phyloP scores from a whole-genome alignment of 1,140 invertebrate genomes.

The Dendrolimus kikuchii region DNA sequence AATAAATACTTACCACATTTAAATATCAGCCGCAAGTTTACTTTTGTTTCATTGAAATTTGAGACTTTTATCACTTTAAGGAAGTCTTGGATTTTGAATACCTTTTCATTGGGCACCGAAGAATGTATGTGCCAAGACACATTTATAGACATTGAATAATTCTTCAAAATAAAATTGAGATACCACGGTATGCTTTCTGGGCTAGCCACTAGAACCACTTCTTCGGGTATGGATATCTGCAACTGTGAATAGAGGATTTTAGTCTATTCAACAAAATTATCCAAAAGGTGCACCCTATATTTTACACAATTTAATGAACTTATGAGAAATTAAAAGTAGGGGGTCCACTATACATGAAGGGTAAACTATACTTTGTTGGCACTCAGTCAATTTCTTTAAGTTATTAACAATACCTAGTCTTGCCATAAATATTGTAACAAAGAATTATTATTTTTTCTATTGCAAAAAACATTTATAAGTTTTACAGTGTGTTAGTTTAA shows the following conservation, averaged over 20 bases:
- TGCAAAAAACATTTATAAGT: too few species aligned
- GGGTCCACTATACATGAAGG: too few species aligned
- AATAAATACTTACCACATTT: slow-evolving; percentile 77
- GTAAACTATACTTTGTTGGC: too few species aligned
- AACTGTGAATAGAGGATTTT: slow-evolving; percentile 19
- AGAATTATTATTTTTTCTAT: too few species aligned
- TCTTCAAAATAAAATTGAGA: slow-evolving; percentile 73
- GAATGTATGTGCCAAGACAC: slow-evolving; percentile 78
- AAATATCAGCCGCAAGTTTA: slow-evolving; percentile 82
- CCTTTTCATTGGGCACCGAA: slow-evolving; percentile 63
- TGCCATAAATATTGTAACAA: too few species aligned
- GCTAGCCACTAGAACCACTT: slow-evolving; percentile 81
- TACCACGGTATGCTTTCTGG: slow-evolving; percentile 79
- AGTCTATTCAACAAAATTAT: too few species aligned
- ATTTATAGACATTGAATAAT: slow-evolving; percentile 64
- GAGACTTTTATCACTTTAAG: slow-evolving; percentile 28
- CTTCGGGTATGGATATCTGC: slow-evolving; percentile 64
- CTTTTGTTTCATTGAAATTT: slow-evolving; percentile 22
- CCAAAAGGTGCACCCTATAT: too few species aligned
- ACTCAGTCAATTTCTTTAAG: too few species aligned
- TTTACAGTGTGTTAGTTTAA: too few species aligned
- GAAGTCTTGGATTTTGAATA: slow-evolving; percentile 43
- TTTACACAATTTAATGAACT: too few species aligned
- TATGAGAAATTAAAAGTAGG: too few species aligned
- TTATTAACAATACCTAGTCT: too few species aligned